Conservation (phyloP, 2,888 invertebrate species). For the Cheilosia vernalis region DNA sequence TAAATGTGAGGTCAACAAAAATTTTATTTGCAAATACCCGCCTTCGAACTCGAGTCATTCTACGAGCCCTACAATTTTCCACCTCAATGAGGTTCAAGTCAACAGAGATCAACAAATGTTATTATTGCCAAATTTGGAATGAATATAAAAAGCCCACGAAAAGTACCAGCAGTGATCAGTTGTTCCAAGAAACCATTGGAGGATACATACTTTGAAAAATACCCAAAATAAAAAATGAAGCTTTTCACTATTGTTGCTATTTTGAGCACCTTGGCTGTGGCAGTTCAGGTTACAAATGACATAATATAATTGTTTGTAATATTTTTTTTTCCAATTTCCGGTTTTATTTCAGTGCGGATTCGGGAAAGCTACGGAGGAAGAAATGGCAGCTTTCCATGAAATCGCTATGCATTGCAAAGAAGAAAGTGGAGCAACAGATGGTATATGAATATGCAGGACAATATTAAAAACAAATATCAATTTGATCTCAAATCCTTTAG, state of each 20-base stretch:
- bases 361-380: slow-evolving; percentile 76
- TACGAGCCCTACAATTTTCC: slow-evolving; percentile 34
- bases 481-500: slow-evolving; percentile 22
- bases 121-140: not conserved
- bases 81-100: slow-evolving; percentile 1
- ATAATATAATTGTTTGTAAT: not conserved
- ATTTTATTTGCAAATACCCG: not conserved
- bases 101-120: not conserved
- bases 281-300: slow-evolving; percentile 7
- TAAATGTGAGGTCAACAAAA: not conserved
- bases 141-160: slow-evolving; percentile 12
- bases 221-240: slow-evolving; percentile 1
- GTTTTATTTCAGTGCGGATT: slow-evolving; percentile 47
- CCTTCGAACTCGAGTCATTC: not conserved
- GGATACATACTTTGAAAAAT: not conserved
- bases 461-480: not conserved
- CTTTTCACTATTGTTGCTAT: not conserved
- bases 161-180: not conserved
- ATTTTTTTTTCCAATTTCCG: not conserved
- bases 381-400: slow-evolving; percentile 75
- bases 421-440: slow-evolving; percentile 80
- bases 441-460: slow-evolving; percentile 71
- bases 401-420: slow-evolving; percentile 78
- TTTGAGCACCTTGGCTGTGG: slow-evolving; percentile 5
- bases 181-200: not conserved